Base-by-base conservation (phyloP, 2,797 vertebrate genomes). In the Hippoglossus hippoglossus region DNA sequence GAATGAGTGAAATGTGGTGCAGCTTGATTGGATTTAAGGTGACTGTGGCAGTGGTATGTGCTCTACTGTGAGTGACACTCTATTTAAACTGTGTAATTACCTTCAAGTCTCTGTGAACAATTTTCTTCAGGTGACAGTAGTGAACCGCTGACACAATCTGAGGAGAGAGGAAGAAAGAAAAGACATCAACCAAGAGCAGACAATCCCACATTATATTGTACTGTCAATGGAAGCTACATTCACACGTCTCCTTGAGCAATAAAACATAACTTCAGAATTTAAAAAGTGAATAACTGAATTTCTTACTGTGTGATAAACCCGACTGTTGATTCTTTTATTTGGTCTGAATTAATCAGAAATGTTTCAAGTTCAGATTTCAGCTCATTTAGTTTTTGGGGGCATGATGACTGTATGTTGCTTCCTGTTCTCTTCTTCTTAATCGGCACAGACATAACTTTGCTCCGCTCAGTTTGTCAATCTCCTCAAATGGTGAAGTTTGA, bases 61-160 rank as follows among this genome's bases (percentile, higher is more conserved):
- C 31, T 34, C 10, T 9, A 34, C 31, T 34, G 31, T 34, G 31
- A 34, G 31, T 34, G 31, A 34, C 9, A 34, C 10, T 39, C 12
- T 46, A 5, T 18, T 46, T 7, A 19, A 16, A 57, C 3, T 39
- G 53, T 63, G 13, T 34, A 55, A 47, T 86, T 72, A 97, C 97
- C 97, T 98, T 97, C 57, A 97, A 94, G 91, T 98, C 97, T 89
- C 97, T 94, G 90, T 98, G 97, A 25, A 98, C 97, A 2, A 98
- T 98, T 89, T 96, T 96, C 87, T 97, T 98, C 94, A 96, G 95
- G 85, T 98, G 97, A 89, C 97, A 98, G 85, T 98, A 98, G 87
- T 98, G 96, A 71, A 98, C 97, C 0, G 97, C 96, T 0, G 97
- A 98, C 1, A 98, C 96, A 8, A 97, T 97, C 97, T 97, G 82